phyloP scores from a whole-genome alignment of 2,113 vertebrate species.

The Proteles cristata region DNA sequence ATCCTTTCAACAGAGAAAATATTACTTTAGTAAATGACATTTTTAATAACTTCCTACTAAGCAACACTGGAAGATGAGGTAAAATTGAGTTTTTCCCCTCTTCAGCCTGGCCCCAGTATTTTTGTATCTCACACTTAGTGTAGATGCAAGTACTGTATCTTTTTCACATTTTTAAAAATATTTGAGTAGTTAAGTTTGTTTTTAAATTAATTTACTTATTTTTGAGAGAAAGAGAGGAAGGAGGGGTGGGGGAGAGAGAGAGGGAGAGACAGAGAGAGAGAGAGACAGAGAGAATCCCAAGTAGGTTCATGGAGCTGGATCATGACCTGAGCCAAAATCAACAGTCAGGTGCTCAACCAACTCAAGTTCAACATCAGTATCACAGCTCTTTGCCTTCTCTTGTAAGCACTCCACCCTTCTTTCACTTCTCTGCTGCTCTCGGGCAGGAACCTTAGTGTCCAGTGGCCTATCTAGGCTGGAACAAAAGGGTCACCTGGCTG shows the following conservation, averaged over 20 bases:
- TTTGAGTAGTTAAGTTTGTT: constrained; percentile 27
- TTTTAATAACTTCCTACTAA: background rate
- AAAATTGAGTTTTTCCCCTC: background rate
- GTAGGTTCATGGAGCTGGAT: background rate
- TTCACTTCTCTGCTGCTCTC: background rate
- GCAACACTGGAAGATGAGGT: background rate
- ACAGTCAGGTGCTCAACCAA: background rate
- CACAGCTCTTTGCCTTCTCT: background rate
- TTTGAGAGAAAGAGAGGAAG: too few species aligned
- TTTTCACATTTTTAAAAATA: constrained; percentile 49
- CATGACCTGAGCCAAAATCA: background rate
- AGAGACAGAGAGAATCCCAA: too few species aligned
- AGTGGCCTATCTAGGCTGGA: background rate
- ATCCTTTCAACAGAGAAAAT: constrained; percentile 30
- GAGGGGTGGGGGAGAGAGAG: background rate
- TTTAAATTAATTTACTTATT: too few species aligned
- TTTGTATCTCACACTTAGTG: background rate
- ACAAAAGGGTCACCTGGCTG: background rate
- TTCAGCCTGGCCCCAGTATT: background rate
- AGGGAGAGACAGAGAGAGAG: too few species aligned
- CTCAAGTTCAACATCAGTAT: background rate
- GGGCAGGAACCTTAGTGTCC: background rate
- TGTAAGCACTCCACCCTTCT: background rate
- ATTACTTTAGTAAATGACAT: constrained; percentile 23
- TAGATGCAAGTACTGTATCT: background rate